phyloP scores from a whole-genome alignment of 2,797 vertebrate species.

The Petrocephalus sullivani region DNA sequence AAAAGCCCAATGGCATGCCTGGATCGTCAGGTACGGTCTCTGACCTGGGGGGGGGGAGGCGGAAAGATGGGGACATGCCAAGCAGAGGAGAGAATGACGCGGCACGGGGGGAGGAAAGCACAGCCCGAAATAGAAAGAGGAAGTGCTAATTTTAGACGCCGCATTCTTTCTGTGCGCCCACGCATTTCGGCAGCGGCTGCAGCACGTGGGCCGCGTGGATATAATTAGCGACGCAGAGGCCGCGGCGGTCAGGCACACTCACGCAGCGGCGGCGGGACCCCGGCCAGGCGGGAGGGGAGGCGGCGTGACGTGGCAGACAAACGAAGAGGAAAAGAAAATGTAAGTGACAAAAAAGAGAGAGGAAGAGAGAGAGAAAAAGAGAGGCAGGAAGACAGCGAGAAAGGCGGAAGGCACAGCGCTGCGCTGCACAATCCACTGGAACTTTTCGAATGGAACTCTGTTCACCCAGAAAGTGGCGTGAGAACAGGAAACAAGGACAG shows the following conservation, averaged over 20 bases:
- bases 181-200: neutral
- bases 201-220: neutral
- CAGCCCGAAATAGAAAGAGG: conserved; percentile 12
- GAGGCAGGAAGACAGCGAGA: neutral
- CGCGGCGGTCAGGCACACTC: neutral
- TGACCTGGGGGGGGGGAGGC: neutral
- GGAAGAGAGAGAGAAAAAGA: neutral
- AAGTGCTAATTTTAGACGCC: conserved; percentile 16
- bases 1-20: neutral
- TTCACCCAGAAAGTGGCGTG: neutral
- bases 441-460: neutral
- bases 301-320: neutral
- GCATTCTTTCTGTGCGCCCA: conserved; percentile 17
- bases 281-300: neutral
- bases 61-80: neutral
- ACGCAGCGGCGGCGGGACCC: neutral
- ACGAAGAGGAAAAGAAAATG: neutral
- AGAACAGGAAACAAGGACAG: neutral
- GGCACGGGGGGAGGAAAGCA: neutral
- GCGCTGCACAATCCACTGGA: neutral
- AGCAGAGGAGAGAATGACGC: conserved; percentile 14
- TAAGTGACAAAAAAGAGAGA: neutral
- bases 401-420: neutral
- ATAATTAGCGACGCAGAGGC: conserved; percentile 9
- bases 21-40: neutral